A percentile compares a stretch with the other conserved stretches of the same genome.
phyloP scores from a whole-genome alignment of 2,888 invertebrate genomes.

The Mythimna vitellina region DNA sequence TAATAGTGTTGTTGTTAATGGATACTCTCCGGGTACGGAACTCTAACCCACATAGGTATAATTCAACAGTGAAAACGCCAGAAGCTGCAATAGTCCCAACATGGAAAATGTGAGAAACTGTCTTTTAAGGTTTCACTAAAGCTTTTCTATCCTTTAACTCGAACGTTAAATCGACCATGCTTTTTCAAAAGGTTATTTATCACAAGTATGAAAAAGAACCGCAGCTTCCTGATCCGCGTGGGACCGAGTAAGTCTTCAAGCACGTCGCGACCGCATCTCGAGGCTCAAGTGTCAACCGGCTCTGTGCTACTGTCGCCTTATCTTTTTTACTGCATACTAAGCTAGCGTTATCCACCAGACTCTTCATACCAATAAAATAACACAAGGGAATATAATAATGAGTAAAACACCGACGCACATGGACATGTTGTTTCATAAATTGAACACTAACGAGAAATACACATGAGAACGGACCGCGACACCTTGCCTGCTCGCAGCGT shows the following conservation, averaged over 20 bases:
- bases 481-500: constrained; percentile 26
- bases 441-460: constrained; percentile 55
- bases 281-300: constrained; percentile 85
- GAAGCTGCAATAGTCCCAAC: too few species aligned
- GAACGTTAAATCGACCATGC: constrained; percentile 68
- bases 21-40: too few species aligned
- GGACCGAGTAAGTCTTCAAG: constrained; percentile 78
- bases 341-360: constrained; percentile 66
- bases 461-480: constrained; percentile 30
- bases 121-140: constrained; percentile 77
- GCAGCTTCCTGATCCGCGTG: constrained; percentile 83
- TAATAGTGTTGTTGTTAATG: too few species aligned
- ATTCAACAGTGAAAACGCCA: too few species aligned
- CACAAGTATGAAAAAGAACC: constrained; percentile 77
- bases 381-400: constrained; percentile 30
- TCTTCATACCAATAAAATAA: constrained; percentile 61
- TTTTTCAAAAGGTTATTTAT: constrained; percentile 74
- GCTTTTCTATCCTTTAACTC: constrained; percentile 61
- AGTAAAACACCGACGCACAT: constrained; percentile 1
- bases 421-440: constrained; percentile 46
- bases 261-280: constrained; percentile 68
- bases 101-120: constrained; percentile 68
- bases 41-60: too few species aligned
- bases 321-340: constrained; percentile 74
- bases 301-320: constrained; percentile 79